Evolutionary conservation across 2,888 invertebrate genomes (phyloP).

Genomic region (Lingula anatina): DNA sequence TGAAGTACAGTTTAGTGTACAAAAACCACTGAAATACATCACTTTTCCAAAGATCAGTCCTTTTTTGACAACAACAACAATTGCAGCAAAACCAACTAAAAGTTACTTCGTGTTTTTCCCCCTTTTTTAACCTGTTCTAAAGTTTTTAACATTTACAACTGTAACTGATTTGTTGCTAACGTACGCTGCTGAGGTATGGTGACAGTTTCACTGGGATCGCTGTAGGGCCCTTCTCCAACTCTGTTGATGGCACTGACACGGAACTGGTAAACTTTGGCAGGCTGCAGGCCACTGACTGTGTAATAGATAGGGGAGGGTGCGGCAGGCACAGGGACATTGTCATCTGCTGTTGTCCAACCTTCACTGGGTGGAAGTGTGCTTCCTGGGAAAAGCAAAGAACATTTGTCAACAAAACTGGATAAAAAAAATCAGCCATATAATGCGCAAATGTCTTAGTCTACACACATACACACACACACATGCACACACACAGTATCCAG

Average conservation of each 20-base stretch:
- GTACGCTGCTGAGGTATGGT: constrained; percentile 91
- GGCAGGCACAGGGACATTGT: constrained; percentile 75
- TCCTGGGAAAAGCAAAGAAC: constrained; percentile 4
- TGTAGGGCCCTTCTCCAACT: constrained; percentile 90
- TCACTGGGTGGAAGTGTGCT: constrained; percentile 6
- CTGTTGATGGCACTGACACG: constrained; percentile 93
- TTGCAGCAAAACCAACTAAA: no score
- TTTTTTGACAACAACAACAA: no score
- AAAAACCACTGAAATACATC: no score
- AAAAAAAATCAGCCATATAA: no score
- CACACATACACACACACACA: constrained; percentile 1
- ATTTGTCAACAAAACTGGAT: no score
- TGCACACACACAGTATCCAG: background rate
- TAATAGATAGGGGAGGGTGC: constrained; percentile 51
- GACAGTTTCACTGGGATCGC: constrained; percentile 82
- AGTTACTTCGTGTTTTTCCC: no score
- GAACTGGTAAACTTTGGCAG: constrained; percentile 93
- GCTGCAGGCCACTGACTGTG: constrained; percentile 80
- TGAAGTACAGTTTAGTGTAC: no score
- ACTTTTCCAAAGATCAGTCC: no score
- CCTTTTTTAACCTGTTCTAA: no score
- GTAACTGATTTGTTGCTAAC: no score
- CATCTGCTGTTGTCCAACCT: constrained; percentile 9
- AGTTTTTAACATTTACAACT: no score
- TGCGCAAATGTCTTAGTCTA: background rate